phyloP scores from a whole-genome alignment of 2,797 vertebrate species.

The Pachyuromys duprasi region DNA sequence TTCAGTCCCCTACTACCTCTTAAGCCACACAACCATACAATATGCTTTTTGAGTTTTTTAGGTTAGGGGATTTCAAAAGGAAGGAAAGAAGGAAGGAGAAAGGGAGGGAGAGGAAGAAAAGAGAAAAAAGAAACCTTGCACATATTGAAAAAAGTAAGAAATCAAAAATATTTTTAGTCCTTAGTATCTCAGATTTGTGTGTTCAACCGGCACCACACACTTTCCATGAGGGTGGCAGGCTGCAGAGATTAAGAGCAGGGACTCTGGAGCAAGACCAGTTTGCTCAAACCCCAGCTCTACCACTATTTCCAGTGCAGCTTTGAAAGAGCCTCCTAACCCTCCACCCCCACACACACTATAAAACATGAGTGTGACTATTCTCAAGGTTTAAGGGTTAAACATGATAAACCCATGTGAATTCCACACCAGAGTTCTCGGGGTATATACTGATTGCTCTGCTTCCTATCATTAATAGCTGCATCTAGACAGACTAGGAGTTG shows the following conservation, averaged over 20 bases:
- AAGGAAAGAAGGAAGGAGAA: neutral
- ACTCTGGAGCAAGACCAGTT: neutral
- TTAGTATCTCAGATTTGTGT: neutral
- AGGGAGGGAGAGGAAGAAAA: too few relatives aligned
- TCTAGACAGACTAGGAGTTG: neutral
- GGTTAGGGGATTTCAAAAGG: neutral
- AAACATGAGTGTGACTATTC: neutral
- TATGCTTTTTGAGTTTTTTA: neutral
- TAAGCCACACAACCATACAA: neutral
- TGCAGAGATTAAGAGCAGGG: neutral
- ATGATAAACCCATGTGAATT: slow-evolving; percentile 3
- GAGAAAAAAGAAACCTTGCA: neutral
- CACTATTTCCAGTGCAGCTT: neutral
- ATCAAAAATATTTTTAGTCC: neutral
- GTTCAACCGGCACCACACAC: neutral
- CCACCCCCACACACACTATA: slow-evolving; percentile 44
- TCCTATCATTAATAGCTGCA: slow-evolving; percentile 14
- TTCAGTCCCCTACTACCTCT: neutral
- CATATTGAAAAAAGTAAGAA: neutral
- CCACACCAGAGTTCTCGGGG: neutral
- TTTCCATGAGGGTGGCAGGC: neutral
- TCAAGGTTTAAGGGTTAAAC: slow-evolving; percentile 34
- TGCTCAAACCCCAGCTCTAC: slow-evolving; percentile 53
- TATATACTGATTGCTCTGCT: neutral
- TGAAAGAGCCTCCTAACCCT: slow-evolving; percentile 31